Evolutionary conservation across 1,140 invertebrate species (phyloP).

Genomic region (Pseudomyrmex dendroicus): DNA sequence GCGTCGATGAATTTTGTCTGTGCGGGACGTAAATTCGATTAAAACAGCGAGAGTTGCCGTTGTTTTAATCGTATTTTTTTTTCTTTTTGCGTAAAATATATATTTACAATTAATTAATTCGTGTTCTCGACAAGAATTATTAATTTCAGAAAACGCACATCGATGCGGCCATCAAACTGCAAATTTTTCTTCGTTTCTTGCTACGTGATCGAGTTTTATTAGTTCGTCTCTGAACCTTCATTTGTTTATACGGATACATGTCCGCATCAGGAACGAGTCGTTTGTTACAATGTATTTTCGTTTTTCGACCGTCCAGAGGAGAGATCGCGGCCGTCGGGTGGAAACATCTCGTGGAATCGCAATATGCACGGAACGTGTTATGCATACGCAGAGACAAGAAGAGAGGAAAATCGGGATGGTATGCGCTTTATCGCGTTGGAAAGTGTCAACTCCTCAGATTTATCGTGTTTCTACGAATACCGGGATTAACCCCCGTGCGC

Average conservation of each 20-base stretch:
- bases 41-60: not conserved
- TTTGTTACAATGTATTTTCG: constrained; percentile 64
- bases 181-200: constrained; percentile 29
- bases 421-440: constrained; percentile 21
- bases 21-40: constrained; percentile 33
- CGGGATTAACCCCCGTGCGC: constrained; percentile 30
- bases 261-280: constrained; percentile 40
- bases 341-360: constrained; percentile 58
- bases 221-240: constrained; percentile 36
- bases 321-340: constrained; percentile 23
- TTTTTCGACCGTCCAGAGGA: constrained; percentile 49
- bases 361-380: constrained; percentile 66
- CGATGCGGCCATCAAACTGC: constrained; percentile 22
- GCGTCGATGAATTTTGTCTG: constrained; percentile 28
- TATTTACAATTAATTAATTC: constrained; percentile 33
- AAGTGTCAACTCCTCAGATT: constrained; percentile 58
- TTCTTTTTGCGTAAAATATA: constrained; percentile 55
- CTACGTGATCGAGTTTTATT: constrained; percentile 60
- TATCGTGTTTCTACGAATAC: constrained; percentile 53
- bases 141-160: constrained; percentile 39
- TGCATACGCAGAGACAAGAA: constrained; percentile 46
- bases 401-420: constrained; percentile 44
- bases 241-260: constrained; percentile 50
- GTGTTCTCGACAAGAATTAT: constrained; percentile 42
- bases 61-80: constrained; percentile 51